Base-by-base conservation (phyloP, 1,140 invertebrate genomes). In the Cheumatopsyche charites region DNA sequence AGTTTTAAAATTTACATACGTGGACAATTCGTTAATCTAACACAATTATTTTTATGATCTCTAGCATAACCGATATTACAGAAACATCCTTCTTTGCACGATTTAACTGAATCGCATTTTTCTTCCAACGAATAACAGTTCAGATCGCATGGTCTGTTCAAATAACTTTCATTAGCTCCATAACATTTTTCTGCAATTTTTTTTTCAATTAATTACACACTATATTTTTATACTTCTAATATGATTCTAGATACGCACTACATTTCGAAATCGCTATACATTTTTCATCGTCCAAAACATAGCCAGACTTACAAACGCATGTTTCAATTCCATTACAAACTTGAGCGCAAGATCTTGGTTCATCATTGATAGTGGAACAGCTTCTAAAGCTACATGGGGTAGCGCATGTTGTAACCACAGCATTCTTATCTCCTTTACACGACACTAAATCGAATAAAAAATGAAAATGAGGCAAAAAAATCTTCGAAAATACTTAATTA, bases 21-120 rank as follows among this genome's bases (percentile, higher is more conserved):
- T 47, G 63, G 63, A 45, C 63, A 66, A 26, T 66, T 47, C 2
- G n/a, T 25, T 23, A 26, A 26, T 15, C 63, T 4, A 9, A 66
- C 21, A 25, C 63, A 66, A 45, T 42, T 43, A 12, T 41, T 41
- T 15, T 43, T 65, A 19, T 43, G 25, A 65, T 65, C 41, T 65
- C 62, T 65, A 17, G 62, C 62, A 23, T 65, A 45, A n/a, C 62
- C 62, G 13, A 43, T 43, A 12, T 65, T 65, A 19, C 62, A 65
- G 23, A n/a, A 65, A 45, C 62, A 65, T 21, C 62, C 62, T 11
- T 65, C 62, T 41, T 43, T 45, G 15, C 29, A 41, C 13, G 11
- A 2, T 2, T 52, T 23, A 2, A 19, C 7, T 47, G 43, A 15
- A n/a, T 47, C 43, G 13, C 23, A 66, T 15, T 42, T 43, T 23